A percentile compares a stretch with the other conserved stretches of the same genome.
Conservation (phyloP, 2,797 vertebrate species). For the Leucoraja ocellata region DNA sequence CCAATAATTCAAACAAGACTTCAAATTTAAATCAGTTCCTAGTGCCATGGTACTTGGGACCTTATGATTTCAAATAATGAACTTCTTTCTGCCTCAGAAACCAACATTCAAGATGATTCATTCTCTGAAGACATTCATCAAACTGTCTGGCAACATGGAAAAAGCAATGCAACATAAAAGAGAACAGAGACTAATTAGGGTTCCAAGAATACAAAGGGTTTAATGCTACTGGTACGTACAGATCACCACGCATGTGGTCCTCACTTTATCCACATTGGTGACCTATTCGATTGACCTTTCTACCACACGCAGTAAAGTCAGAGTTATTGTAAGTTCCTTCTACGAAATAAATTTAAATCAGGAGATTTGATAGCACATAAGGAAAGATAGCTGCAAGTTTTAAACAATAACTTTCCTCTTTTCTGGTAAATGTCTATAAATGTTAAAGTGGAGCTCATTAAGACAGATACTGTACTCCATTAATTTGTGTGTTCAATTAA, state of each 20-base stretch:
- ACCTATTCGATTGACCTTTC: neutral
- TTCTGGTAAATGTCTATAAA: neutral
- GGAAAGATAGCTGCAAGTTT: neutral
- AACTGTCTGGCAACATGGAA: neutral
- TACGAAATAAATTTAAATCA: neutral
- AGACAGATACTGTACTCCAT: neutral
- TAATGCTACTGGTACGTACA: neutral
- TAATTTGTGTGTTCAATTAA: neutral
- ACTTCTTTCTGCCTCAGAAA: neutral
- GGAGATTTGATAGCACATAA: neutral
- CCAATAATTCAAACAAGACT: neutral
- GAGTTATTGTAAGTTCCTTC: neutral
- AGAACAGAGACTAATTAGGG: neutral
- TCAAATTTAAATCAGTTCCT: neutral
- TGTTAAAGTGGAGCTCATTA: neutral
- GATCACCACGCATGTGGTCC: neutral
- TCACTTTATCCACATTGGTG: neutral
- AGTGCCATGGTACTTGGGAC: neutral
- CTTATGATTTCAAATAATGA: neutral
- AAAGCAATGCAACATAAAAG: neutral
- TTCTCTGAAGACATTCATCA: neutral
- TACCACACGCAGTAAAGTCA: neutral
- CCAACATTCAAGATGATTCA: neutral
- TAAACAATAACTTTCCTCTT: neutral
- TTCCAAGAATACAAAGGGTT: neutral